phyloP scores from a whole-genome alignment of 2,888 invertebrate species.

The Apamea anceps region DNA sequence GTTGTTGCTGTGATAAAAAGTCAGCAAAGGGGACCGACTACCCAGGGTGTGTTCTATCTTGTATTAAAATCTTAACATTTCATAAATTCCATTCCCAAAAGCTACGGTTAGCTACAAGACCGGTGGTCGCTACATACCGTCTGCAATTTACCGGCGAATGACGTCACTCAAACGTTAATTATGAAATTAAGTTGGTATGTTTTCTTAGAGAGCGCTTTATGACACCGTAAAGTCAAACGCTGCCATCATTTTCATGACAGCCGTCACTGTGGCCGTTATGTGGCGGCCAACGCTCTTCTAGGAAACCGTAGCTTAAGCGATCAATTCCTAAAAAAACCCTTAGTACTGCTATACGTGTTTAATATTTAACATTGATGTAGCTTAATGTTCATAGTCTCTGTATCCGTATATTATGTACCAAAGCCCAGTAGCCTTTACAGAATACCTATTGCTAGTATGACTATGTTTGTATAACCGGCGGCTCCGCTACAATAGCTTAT shows the following conservation, averaged over 20 bases:
- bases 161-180: too few species aligned
- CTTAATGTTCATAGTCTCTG: not conserved
- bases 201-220: too few species aligned
- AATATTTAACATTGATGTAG: constrained; percentile 3
- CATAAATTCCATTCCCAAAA: not conserved
- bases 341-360: not conserved
- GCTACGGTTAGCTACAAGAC: not conserved
- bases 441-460: not conserved
- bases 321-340: not conserved
- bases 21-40: not conserved
- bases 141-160: too few species aligned
- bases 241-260: too few species aligned
- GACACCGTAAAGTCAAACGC: too few species aligned
- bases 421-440: constrained; percentile 1
- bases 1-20: not conserved
- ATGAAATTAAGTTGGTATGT: too few species aligned
- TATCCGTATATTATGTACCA: constrained; percentile 6
- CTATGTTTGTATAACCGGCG: constrained; percentile 10
- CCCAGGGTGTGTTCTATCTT: not conserved
- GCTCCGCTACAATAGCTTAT: constrained; percentile 5
- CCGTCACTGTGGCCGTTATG: too few species aligned
- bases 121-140: too few species aligned
- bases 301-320: too few species aligned
- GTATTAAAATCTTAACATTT: not conserved
- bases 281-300: too few species aligned